These are phyloP conservation scores for Craseonycteris thonglongyai DNA, from an alignment of 2,113 vertebrate species.

Conservation along the genomic window DNA sequence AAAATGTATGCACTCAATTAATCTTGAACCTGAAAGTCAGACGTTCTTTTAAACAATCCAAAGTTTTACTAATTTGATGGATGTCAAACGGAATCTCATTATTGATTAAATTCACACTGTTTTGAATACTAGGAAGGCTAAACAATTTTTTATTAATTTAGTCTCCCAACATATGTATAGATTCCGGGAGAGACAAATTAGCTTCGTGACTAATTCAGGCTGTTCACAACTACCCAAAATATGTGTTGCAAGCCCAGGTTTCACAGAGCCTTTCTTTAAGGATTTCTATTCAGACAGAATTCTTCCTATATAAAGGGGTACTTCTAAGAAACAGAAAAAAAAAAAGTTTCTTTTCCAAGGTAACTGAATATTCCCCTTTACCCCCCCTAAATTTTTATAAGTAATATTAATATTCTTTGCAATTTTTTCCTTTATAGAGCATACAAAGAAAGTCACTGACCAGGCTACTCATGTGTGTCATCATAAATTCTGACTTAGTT, in stretches of 20 bases:
- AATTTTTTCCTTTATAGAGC: not conserved
- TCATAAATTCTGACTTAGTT: not conserved
- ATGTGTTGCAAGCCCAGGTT: conserved; percentile 18
- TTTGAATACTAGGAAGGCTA: not conserved
- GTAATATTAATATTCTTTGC: not conserved
- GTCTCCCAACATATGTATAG: not conserved
- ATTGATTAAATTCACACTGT: not conserved
- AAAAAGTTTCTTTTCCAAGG: not conserved
- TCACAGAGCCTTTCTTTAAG: conserved; percentile 1
- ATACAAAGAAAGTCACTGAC: not conserved
- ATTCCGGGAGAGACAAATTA: conserved; percentile 15
- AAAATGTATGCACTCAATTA: not conserved
- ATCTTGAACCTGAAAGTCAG: conserved; percentile 5
- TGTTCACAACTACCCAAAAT: conserved; percentile 39
- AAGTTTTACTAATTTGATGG: not conserved
- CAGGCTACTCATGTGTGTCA: not conserved
- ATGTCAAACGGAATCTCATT: not conserved
- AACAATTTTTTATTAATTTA: not conserved
- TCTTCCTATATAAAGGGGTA: not conserved
- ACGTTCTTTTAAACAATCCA: conserved; percentile 28
- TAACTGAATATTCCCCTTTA: not conserved
- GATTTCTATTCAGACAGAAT: not conserved
- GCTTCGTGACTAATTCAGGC: conserved; percentile 33
- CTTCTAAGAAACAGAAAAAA: not conserved
- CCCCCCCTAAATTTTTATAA: not conserved